A percentile compares a stretch with the other conserved stretches of the same genome.
Conservation (phyloP, 2,113 vertebrate genomes). For the Tupaia tana region DNA sequence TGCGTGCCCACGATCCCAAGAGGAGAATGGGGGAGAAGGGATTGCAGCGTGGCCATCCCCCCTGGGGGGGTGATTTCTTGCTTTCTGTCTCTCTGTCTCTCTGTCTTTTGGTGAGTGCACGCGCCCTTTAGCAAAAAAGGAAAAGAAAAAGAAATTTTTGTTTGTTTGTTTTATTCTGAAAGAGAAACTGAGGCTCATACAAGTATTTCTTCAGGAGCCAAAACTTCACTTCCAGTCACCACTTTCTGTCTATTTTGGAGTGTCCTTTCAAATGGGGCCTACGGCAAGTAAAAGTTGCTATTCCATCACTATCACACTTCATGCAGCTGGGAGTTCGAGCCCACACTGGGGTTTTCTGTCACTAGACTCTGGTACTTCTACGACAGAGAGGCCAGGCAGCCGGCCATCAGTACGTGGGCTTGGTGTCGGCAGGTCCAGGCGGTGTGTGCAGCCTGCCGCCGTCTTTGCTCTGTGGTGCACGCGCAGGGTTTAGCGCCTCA, state of each 20-base stretch:
- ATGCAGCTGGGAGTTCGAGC: constrained; percentile 45
- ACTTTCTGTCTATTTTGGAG: constrained; percentile 60
- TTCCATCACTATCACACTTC: constrained; percentile 74
- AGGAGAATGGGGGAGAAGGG: no score
- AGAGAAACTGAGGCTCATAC: constrained; percentile 28
- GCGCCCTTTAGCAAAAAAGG: no score
- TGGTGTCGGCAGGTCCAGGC: constrained; percentile 84
- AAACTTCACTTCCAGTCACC: constrained; percentile 68
- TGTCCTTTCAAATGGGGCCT: no score
- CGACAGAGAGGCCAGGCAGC: constrained; percentile 95
- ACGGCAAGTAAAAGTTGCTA: neutral
- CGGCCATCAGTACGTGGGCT: constrained; percentile 95
- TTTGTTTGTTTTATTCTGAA: constrained; percentile 59
- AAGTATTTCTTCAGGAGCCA: constrained; percentile 62
- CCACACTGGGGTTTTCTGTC: constrained; percentile 90
- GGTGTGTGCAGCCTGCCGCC: constrained; percentile 95
- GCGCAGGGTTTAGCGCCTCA: constrained; percentile 95
- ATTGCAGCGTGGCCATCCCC: no score
- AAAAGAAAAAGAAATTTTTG: no score
- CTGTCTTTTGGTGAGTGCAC: no score
- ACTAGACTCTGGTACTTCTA: constrained; percentile 89
- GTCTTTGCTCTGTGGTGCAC: constrained; percentile 94
- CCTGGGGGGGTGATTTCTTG: no score
- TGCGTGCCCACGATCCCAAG: no score
- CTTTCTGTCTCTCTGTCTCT: no score